phyloP scores from a whole-genome alignment of 30 jellyfish, hydroid and myxozoan genomes.

The Sanderia malayensis region DNA sequence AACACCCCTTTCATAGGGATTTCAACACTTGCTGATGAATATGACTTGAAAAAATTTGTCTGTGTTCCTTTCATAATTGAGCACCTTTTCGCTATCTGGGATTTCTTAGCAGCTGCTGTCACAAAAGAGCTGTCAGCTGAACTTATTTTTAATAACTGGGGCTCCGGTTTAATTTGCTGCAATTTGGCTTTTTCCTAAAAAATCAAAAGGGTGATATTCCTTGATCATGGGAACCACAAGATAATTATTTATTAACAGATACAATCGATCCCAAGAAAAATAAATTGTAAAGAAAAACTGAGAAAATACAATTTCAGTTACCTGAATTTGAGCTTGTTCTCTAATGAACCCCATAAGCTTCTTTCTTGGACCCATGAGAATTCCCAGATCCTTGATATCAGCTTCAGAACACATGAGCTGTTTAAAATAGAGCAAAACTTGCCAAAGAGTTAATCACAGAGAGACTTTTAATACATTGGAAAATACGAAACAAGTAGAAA shows the following conservation, averaged over 20 bases:
- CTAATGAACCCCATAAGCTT: constrained; percentile 72
- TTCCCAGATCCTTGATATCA: constrained; percentile 93
- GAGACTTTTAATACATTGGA: too few relatives aligned
- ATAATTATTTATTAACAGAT: too few relatives aligned
- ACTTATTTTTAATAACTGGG: not conserved
- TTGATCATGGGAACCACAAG: too few relatives aligned
- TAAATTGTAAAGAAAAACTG: too few relatives aligned
- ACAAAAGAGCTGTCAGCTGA: not conserved
- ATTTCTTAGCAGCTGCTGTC: not conserved
- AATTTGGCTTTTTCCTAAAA: constrained; percentile 50
- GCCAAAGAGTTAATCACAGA: too few relatives aligned
- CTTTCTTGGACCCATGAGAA: constrained; percentile 98
- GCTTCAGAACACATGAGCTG: constrained; percentile 94
- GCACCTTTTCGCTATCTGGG: not conserved
- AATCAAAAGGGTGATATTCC: too few relatives aligned
- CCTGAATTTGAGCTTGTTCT: constrained; percentile 69
- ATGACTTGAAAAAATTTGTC: constrained; percentile 31
- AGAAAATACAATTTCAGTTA: too few relatives aligned
- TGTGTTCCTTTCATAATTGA: constrained; percentile 64
- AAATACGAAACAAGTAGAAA: too few relatives aligned
- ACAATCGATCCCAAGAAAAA: too few relatives aligned
- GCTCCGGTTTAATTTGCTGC: constrained; percentile 1
- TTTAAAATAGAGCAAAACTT: constrained; percentile 1
- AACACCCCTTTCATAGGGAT: constrained; percentile 60
- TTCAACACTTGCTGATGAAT: constrained; percentile 57